Percentiles rank a stretch among this genome's conserved stretches.
Conservation (phyloP, 2,113 vertebrate genomes). For the Regulus satrapa region DNA sequence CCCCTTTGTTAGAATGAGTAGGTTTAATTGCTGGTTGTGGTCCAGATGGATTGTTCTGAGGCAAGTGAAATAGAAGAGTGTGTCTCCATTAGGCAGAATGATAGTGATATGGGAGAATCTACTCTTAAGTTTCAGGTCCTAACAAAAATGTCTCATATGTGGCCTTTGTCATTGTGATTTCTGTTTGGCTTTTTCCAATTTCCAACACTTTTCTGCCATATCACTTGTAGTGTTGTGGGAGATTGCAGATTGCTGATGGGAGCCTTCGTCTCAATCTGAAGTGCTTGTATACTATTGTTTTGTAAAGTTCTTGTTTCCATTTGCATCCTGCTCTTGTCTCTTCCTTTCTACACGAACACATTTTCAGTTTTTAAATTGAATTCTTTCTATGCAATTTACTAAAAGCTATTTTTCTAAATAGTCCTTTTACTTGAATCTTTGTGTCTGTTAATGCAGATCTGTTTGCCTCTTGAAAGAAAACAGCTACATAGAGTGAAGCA, state of each 20-base stretch:
- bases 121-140: background rate
- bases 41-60: background rate
- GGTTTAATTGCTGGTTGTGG: background rate
- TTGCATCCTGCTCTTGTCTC: background rate
- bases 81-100: background rate
- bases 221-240: background rate
- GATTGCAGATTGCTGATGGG: background rate
- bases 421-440: background rate
- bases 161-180: background rate
- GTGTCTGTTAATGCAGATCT: background rate
- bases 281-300: background rate
- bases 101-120: background rate
- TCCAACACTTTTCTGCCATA: background rate
- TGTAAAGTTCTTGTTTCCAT: background rate
- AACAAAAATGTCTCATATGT: background rate
- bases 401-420: background rate
- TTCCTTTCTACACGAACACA: background rate
- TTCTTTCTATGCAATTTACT: background rate
- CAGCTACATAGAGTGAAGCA: background rate
- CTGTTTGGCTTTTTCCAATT: background rate
- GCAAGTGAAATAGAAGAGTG: background rate
- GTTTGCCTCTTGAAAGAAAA: background rate
- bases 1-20: background rate
- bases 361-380: background rate
- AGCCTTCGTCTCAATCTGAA: background rate